Conservation (phyloP, 2,888 invertebrate species). For the Andrena bicolor region DNA sequence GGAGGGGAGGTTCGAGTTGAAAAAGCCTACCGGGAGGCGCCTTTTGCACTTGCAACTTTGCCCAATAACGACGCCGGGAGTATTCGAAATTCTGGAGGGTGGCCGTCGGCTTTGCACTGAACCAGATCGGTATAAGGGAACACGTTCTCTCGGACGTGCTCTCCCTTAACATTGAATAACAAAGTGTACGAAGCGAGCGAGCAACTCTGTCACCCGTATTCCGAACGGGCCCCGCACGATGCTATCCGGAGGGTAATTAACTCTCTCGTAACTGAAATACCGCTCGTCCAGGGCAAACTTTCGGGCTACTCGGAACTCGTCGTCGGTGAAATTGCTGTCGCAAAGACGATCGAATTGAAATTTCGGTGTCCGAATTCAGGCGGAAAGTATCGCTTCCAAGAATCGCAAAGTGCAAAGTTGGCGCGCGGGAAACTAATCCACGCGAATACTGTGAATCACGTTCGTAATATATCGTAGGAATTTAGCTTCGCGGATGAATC, state of each 20-base stretch:
- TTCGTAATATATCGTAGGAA: too few species aligned
- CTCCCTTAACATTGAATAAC: constrained; percentile 39
- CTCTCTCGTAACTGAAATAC: constrained; percentile 11
- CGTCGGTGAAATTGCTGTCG: background rate
- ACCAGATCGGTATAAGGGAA: constrained; percentile 50
- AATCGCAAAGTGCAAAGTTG: too few species aligned
- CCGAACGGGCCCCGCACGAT: background rate
- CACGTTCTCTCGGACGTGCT: background rate
- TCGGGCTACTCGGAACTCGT: background rate
- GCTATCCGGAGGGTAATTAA: constrained; percentile 45
- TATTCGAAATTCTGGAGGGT: constrained; percentile 44
- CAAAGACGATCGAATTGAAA: too few species aligned
- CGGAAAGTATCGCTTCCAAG: too few species aligned
- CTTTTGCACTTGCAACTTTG: constrained; percentile 68
- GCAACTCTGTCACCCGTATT: constrained; percentile 27
- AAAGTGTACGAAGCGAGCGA: constrained; percentile 18
- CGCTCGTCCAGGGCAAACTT: background rate
- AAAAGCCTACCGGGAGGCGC: constrained; percentile 38
- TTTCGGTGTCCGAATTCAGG: too few species aligned
- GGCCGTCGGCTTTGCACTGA: constrained; percentile 50
- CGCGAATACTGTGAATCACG: too few species aligned
- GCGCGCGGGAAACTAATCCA: too few species aligned
- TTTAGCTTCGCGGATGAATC: too few species aligned
- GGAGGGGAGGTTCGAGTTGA: constrained; percentile 19
- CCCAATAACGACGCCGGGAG: background rate